Evolutionary conservation across 2,113 vertebrate species (phyloP), one percentile per base, ranked within the genome.

Genomic region (Mustela lutreola): DNA sequence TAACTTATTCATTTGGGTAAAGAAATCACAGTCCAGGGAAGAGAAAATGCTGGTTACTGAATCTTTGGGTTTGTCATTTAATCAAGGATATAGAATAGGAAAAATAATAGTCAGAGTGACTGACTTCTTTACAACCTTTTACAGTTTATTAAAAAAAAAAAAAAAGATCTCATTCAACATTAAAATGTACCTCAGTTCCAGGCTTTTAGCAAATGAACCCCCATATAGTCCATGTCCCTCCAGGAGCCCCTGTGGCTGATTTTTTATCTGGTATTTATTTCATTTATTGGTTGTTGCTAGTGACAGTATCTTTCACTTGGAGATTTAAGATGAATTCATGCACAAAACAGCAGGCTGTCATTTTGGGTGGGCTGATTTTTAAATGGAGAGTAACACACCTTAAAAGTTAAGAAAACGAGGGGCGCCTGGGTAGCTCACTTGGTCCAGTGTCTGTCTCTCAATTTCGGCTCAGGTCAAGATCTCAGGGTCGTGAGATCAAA

Each of bases 131-230:
- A 85, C 0, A 78, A 79, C 28, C 71, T 75, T 93, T 78, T 85
- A 31, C 62, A 75, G 42, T 96, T 92, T 93, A 92, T 97, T 11
- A 26, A 24, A 83, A 97, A 95, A 87, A 36, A 36, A 36, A 97
- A 95, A 71, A 16, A 45, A 15, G 7, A 71, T 31, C 80, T 79
- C 60, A 53, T 48, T 76, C 45, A 24, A 15, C 63, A 9, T 79
- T 91, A 79, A 80, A 75, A 76, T 28, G 31, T 22, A 31, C 56
- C 6, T 11, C 15, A 33, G 12, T 70, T 75, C 62, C 39, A 31
- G 31, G 48, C 33, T 73, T 94, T 73, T 31, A 70, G 58, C 71
- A 75, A 76, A 22, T 80, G 71, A 70, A 60, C 5, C n/a, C 28
- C n/a, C 67, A 14, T 0, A 9, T 45, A 7, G 24, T 92, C 91